Base-by-base conservation (phyloP, 2,888 invertebrate species). In the Agriopis aurantiaria region DNA sequence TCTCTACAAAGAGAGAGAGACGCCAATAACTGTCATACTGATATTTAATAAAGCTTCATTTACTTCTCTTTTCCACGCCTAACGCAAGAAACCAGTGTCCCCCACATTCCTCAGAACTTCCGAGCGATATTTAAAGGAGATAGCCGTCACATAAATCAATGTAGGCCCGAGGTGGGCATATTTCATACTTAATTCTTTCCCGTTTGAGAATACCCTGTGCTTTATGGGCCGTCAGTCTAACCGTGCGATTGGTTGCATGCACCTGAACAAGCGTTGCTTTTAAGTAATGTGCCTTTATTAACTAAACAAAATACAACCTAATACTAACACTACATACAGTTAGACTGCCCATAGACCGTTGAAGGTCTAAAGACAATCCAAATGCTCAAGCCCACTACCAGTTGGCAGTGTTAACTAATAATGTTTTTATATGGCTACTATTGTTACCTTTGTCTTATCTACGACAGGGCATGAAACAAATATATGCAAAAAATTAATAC, bases 111-210 rank as follows among this genome's bases (percentile, higher is more conserved):
- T 78, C 76, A 77, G 76, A 75, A 70, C 69, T 80, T 80, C 79
- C 75, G 74, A 80, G 84, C 84, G 85, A 83, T 85, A 85, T 86
- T 86, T 80, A 85, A 85, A 85, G 82, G 82, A 84, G 87, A 88
- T 90, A 85, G 88, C 87, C 84, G 88, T 78, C 85, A 80, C 88
- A 91, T 94, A 94, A 94, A 94, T 94, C 94, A 94, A 79, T 80
- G 80, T 87, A 86, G 88, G 88, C 91, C 90, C 83, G 83, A 85
- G 90, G 87, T 86, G 86, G 88, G 90, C 91, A 93, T 94, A 94
- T 93, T 94, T 94, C 92, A 93, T 94, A 91, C 88, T 94, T 93
- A 94, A 93, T 93, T 94, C 93, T 94, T 93, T 91, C 86, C 85
- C 83, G 86, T 83, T 86, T 85, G 82, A 80, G 79, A 83, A 84